These are phyloP conservation scores for Carabus problematicus DNA, from an alignment of 2,888 invertebrate species.

Conservation along the genomic window DNA sequence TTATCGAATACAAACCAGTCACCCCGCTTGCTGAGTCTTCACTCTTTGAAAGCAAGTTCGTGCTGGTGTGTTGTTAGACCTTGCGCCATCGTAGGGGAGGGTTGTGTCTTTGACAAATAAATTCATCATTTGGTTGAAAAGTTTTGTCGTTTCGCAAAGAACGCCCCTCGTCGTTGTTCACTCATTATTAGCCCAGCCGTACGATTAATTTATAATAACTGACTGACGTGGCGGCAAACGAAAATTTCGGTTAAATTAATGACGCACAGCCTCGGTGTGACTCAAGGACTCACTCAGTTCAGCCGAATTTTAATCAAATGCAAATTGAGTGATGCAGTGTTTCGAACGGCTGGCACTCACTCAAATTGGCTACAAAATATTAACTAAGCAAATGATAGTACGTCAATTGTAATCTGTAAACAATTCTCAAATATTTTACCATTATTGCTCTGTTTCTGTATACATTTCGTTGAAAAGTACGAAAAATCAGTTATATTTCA, in stretches of 20 bases:
- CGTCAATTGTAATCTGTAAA: too few species aligned
- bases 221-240: slow-evolving; percentile 37
- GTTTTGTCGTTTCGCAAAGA: too few species aligned
- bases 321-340: too few species aligned
- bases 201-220: slow-evolving; percentile 42
- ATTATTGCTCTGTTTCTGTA: not conserved
- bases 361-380: too few species aligned
- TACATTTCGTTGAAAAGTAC: not conserved
- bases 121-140: too few species aligned
- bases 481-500: too few species aligned
- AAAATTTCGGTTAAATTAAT: slow-evolving; percentile 39
- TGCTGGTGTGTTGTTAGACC: not conserved
- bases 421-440: not conserved
- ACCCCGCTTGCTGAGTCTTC: slow-evolving; percentile 1
- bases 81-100: too few species aligned
- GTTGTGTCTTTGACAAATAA: too few species aligned
- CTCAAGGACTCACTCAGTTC: too few species aligned
- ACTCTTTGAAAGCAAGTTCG: not conserved
- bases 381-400: too few species aligned
- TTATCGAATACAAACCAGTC: slow-evolving; percentile 38
- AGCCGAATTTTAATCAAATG: too few species aligned
- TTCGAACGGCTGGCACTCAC: too few species aligned
- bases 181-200: slow-evolving; percentile 39
- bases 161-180: not conserved
- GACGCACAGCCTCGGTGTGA: slow-evolving; percentile 5